A percentile compares a stretch with the other conserved stretches of the same genome.
phyloP scores from a whole-genome alignment of 2,113 vertebrate species.

The Geothlypis trichas region DNA sequence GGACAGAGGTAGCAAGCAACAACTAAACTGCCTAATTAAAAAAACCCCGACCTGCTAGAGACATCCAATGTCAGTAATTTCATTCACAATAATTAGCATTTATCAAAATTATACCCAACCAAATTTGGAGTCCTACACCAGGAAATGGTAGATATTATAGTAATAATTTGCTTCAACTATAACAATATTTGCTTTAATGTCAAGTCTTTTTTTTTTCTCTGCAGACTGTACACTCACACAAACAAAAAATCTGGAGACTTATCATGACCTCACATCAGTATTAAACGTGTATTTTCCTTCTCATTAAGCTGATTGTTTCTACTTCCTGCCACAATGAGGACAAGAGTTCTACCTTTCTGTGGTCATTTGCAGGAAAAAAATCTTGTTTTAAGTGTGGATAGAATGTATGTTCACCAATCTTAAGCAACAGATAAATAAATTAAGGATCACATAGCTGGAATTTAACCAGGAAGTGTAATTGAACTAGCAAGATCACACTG shows the following conservation, averaged over 20 bases:
- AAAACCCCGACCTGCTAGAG: background rate
- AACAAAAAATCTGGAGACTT: background rate
- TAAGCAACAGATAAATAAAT: background rate
- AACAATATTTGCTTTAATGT: slow-evolving; percentile 24
- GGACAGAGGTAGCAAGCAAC: background rate
- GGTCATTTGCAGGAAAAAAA: background rate
- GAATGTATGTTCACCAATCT: background rate
- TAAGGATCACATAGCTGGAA: background rate
- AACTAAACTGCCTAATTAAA: background rate
- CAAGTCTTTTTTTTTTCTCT: background rate
- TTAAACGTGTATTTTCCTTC: background rate
- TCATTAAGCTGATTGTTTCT: background rate
- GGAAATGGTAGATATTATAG: slow-evolving; percentile 18
- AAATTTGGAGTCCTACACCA: background rate
- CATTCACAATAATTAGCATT: slow-evolving; percentile 12
- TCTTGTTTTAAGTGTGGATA: background rate
- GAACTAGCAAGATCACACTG: background rate
- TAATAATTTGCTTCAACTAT: background rate
- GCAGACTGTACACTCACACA: background rate
- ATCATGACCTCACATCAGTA: background rate
- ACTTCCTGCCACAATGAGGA: background rate
- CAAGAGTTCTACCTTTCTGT: background rate
- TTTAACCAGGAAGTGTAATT: background rate
- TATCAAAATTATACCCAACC: background rate
- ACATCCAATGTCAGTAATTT: background rate